Conservation (phyloP, 1,140 invertebrate species). For the Tyrophagus putrescentiae region DNA sequence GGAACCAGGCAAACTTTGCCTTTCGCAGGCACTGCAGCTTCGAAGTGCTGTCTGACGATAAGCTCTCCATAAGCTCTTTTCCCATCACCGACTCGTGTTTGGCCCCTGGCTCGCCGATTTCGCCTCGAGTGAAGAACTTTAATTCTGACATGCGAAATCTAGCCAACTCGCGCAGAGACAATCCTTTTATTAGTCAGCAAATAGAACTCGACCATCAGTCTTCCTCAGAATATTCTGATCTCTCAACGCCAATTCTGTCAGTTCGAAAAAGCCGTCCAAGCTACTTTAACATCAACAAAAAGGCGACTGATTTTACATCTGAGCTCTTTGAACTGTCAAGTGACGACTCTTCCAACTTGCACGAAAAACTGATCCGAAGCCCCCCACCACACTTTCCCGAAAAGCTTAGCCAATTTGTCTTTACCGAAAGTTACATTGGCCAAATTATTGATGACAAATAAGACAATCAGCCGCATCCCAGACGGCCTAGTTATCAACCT, state of each 20-base stretch:
- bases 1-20: background rate
- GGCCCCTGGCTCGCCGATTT: constrained; percentile 18
- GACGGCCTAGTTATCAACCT: background rate
- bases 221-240: background rate
- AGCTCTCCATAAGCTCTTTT: background rate
- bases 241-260: background rate
- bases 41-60: background rate
- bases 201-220: constrained; percentile 21
- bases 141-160: constrained; percentile 66
- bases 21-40: background rate
- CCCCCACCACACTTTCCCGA: constrained; percentile 45
- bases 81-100: constrained; percentile 7
- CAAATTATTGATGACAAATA: background rate
- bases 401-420: constrained; percentile 27
- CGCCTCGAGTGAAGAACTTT: constrained; percentile 48
- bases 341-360: constrained; percentile 41
- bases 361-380: constrained; percentile 62
- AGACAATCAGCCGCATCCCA: background rate
- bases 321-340: no score
- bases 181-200: constrained; percentile 52
- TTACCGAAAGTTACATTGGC: constrained; percentile 9
- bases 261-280: background rate
- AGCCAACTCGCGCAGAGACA: constrained; percentile 58
- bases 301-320: no score
- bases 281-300: background rate